Base-by-base conservation (phyloP, 2,113 vertebrate genomes). In the Romanogobio albipinnatus region DNA sequence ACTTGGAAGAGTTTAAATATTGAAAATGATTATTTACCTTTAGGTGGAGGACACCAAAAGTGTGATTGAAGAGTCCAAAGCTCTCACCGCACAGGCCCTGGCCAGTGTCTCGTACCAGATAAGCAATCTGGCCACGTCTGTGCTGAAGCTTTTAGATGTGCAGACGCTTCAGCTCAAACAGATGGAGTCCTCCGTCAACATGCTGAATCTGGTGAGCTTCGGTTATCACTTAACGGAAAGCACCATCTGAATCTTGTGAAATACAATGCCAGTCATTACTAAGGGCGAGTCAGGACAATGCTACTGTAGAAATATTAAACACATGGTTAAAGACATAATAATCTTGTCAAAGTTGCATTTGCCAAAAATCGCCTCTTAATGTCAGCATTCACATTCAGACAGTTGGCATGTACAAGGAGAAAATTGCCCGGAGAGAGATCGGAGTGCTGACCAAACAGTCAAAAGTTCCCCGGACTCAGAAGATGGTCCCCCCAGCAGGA, bases 31-130 rank as follows among this genome's bases (percentile, higher is more conserved):
- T 36, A 0, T 17, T 0, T 80, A 85, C 4, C 51, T 19, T 56
- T 89, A 98, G 97, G 93, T 93, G 0, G 88, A 95, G 0, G 95
- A 98, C 91, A 93, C 94, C 43, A 74, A 85, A 70, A 92, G 94
- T 87, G 96, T 95, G 0, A 73, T 97, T 24, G 95, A 97, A 83
- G 96, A 98, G 91, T 95, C 97, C 86, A 98, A 96, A 92, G 94
- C 95, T 0, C 92, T 96, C 89, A 92, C 95, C 51, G 91, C 93
- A 0, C 97, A 99, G 92, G 95, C 97, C 2, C 91, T 99, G 89
- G 97, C 97, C 92, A 98, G 95, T 0, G 95, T 98, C 19, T 92
- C 95, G 0, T 97, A 97, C 86, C 97, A 98, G 92, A 95, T 98
- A 88, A 95, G 94, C 93, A 95, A 91, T 53, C 83, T 98, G 92